A percentile compares a stretch with the other conserved stretches of the same genome.
phyloP scores from a whole-genome alignment of 2,888 invertebrate species.

The Thecocarcelia acutangulata region DNA sequence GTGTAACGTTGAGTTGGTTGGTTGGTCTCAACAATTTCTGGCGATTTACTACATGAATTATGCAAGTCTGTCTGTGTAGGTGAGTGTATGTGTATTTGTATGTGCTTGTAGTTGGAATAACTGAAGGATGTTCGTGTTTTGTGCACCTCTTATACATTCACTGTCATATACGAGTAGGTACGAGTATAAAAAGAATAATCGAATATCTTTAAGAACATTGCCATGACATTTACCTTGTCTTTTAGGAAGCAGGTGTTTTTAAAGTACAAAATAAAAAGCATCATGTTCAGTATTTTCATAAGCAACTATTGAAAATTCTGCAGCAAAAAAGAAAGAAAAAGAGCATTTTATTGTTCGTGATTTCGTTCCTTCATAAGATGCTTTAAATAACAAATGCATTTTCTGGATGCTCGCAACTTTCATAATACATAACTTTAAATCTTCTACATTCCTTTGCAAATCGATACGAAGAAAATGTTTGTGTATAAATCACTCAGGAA shows the following conservation, averaged over 20 bases:
- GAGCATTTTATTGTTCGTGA: conserved; percentile 47
- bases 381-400: conserved; percentile 43
- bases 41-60: conserved; percentile 37
- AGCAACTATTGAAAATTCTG: not conserved
- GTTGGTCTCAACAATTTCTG: conserved; percentile 8
- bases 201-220: conserved; percentile 22
- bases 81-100: not conserved
- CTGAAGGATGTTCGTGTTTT: conserved; percentile 29
- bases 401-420: conserved; percentile 13
- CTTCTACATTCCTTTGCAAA: conserved; percentile 7
- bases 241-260: conserved; percentile 34
- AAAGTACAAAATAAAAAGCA: conserved; percentile 19
- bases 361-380: conserved; percentile 23
- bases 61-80: conserved; percentile 13
- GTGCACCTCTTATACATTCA: conserved; percentile 1
- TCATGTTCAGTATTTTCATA: not conserved
- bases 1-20: conserved; percentile 2
- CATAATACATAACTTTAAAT: conserved; percentile 12
- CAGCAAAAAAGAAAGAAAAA: not conserved
- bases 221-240: conserved; percentile 49
- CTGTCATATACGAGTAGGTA: too few relatives aligned
- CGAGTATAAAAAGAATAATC: conserved; percentile 1
- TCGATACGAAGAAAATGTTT: not conserved
- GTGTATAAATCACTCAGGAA: not conserved
- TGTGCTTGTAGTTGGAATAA: conserved; percentile 3